Evolutionary conservation across 1,140 invertebrate species (phyloP).

Genomic region (Plectus sambesii): DNA sequence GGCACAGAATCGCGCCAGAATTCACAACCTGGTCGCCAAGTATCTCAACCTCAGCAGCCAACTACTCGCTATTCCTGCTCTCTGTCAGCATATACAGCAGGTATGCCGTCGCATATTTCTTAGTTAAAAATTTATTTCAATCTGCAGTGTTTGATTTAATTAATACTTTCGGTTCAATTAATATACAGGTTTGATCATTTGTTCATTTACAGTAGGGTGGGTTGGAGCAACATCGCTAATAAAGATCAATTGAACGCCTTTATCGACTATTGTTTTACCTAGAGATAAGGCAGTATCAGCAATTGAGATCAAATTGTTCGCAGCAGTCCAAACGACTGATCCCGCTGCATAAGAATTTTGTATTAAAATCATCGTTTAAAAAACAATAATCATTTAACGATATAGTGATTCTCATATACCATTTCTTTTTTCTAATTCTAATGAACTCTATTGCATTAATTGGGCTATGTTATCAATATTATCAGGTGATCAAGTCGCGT

Average conservation of each 20-base stretch:
- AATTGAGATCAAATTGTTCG: too few species aligned
- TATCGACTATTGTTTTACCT: conserved; percentile 12
- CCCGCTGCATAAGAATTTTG: too few species aligned
- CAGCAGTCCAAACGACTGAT: too few species aligned
- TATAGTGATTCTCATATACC: too few species aligned
- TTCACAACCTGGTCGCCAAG: conserved; percentile 43
- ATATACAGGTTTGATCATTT: conserved; percentile 1
- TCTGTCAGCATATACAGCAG: conserved; percentile 34
- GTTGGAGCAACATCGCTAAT: conserved; percentile 15
- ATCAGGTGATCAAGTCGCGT: too few species aligned
- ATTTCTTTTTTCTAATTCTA: too few species aligned
- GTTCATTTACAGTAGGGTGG: conserved; percentile 2
- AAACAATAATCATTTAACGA: too few species aligned
- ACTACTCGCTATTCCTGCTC: conserved; percentile 35
- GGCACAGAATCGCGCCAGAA: conserved; percentile 21
- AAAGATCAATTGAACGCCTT: conserved; percentile 10
- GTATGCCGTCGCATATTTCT: conserved; percentile 9
- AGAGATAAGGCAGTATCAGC: conserved; percentile 15
- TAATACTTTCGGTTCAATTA: not conserved
- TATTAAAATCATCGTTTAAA: too few species aligned
- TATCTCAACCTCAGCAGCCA: conserved; percentile 40
- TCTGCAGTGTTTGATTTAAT: too few species aligned
- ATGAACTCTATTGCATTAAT: too few species aligned
- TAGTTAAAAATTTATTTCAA: too few species aligned
- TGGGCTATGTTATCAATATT: too few species aligned